A percentile compares a stretch with the other conserved stretches of the same genome.
phyloP scores from a whole-genome alignment of 2,797 vertebrate genomes.

The Myotis planiceps region DNA sequence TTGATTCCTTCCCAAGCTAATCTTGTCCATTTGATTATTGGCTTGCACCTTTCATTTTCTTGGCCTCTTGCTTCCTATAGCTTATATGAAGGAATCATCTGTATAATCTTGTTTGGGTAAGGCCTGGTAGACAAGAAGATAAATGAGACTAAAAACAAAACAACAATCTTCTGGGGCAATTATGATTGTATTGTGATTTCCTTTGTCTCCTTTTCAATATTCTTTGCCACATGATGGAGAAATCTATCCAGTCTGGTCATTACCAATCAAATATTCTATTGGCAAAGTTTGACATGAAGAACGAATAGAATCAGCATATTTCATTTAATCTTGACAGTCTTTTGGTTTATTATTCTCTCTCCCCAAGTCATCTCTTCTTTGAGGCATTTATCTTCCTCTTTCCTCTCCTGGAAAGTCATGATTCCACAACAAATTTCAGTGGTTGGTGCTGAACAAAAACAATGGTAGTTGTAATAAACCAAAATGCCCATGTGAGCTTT shows the following conservation, averaged over 20 bases:
- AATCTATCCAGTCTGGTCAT: background rate
- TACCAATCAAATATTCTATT: constrained; percentile 42
- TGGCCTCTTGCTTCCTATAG: background rate
- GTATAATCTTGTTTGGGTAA: background rate
- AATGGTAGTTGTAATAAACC: background rate
- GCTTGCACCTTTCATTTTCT: background rate
- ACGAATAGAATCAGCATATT: background rate
- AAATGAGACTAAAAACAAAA: background rate
- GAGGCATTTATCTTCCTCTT: background rate
- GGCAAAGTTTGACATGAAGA: background rate
- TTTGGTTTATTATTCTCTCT: background rate
- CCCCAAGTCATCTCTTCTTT: constrained; percentile 15
- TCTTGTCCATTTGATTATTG: background rate
- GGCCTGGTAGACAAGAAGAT: background rate
- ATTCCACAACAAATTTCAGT: background rate
- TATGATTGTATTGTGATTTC: background rate
- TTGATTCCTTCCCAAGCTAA: background rate
- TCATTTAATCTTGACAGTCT: background rate
- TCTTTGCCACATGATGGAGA: background rate
- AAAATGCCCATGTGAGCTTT: background rate
- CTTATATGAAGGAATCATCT: background rate
- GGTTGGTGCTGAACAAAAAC: background rate
- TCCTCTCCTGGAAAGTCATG: background rate
- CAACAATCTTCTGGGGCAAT: background rate
- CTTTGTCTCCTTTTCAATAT: background rate